Conservation (phyloP, 2,888 invertebrate species). For the Lysandra bellargus region DNA sequence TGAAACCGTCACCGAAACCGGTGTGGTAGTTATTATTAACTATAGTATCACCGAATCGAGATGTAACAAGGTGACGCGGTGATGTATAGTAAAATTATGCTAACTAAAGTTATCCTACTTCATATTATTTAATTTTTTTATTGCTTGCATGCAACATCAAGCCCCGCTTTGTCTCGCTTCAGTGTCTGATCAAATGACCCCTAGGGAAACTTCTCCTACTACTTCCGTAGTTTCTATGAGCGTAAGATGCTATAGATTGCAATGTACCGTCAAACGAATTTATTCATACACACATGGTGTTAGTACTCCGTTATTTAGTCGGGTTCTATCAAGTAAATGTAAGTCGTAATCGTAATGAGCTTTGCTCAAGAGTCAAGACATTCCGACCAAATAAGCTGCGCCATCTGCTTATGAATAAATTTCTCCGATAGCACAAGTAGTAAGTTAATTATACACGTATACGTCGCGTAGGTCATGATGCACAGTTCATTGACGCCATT, state of each 20-base stretch:
- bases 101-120: too few relatives aligned
- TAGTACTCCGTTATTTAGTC: not conserved
- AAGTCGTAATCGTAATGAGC: not conserved
- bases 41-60: too few relatives aligned
- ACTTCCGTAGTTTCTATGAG: not conserved
- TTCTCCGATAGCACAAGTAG: not conserved
- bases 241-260: not conserved
- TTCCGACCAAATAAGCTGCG: not conserved
- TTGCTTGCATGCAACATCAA: not conserved
- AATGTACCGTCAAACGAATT: not conserved
- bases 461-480: conserved; percentile 18
- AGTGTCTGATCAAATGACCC: not conserved
- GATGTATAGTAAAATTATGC: too few relatives aligned
- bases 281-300: not conserved
- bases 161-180: not conserved
- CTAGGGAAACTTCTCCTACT: not conserved
- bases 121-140: too few relatives aligned
- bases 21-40: too few relatives aligned
- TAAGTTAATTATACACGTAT: not conserved
- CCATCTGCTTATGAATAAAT: not conserved
- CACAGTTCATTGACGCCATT: conserved; percentile 24
- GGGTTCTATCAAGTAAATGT: not conserved
- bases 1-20: too few relatives aligned
- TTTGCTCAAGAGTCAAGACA: not conserved
- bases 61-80: too few relatives aligned